Conservation (phyloP, 2,113 vertebrate genomes). For the Calonectris borealis region DNA sequence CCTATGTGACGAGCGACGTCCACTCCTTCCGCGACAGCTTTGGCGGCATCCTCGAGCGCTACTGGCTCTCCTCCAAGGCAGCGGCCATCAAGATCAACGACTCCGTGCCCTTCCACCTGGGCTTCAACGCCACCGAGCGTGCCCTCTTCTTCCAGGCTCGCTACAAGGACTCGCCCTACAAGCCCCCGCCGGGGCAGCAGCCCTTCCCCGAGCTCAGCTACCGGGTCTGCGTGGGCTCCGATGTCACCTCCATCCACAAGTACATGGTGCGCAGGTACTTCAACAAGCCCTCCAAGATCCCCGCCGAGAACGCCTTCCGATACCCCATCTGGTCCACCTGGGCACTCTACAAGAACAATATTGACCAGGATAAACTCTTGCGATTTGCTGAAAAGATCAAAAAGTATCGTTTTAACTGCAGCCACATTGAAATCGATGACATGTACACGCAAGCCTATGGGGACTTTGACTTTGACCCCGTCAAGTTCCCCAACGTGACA, state of each 20-base stretch:
- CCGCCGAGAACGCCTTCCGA: neutral
- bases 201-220: constrained; percentile 93
- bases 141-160: constrained; percentile 88
- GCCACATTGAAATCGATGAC: constrained; percentile 38
- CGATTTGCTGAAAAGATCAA: neutral
- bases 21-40: constrained; percentile 88
- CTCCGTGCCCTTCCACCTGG: constrained; percentile 94
- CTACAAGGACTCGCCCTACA: constrained; percentile 90
- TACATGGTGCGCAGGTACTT: constrained; percentile 54
- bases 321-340: constrained; percentile 43
- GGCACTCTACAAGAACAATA: neutral
- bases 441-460: constrained; percentile 29
- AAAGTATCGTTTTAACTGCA: constrained; percentile 6
- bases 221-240: constrained; percentile 71
- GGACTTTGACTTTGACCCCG: constrained; percentile 5
- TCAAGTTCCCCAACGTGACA: neutral
- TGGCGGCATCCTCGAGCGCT: constrained; percentile 93
- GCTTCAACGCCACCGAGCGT: constrained; percentile 91
- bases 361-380: neutral
- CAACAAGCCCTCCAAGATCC: constrained; percentile 53
- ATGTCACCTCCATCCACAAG: constrained; percentile 45
- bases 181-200: constrained; percentile 76
- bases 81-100: constrained; percentile 95
- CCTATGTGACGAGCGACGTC: constrained; percentile 92
- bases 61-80: constrained; percentile 96